phyloP scores from a whole-genome alignment of 2,888 invertebrate species.

The Leistus spinibarbis region DNA sequence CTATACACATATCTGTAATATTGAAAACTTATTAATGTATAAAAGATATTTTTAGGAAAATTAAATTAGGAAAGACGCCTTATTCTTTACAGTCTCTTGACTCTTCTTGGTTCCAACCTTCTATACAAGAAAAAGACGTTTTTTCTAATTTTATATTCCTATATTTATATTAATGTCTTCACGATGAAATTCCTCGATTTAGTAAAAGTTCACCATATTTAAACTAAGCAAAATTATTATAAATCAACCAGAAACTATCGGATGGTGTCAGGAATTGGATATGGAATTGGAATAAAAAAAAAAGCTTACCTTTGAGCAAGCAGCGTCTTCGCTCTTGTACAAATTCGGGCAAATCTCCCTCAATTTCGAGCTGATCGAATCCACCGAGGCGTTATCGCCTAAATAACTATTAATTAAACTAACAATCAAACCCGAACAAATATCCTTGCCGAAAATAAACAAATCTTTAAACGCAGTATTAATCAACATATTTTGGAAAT shows the following conservation, averaged over 20 bases:
- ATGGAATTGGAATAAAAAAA: slow-evolving; percentile 1
- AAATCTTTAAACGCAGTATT: slow-evolving; percentile 75
- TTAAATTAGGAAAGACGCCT: no score
- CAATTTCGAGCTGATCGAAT: slow-evolving; percentile 85
- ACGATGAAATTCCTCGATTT: no score
- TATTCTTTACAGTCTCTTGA: no score
- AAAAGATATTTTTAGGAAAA: no score
- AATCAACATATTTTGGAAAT: slow-evolving; percentile 67
- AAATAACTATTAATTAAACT: slow-evolving; percentile 90
- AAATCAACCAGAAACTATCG: background rate
- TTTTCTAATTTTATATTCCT: no score
- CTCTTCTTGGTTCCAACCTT: no score
- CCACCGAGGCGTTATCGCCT: slow-evolving; percentile 93
- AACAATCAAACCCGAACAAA: slow-evolving; percentile 77
- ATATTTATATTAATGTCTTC: no score
- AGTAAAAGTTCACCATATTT: no score
- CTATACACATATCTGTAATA: no score
- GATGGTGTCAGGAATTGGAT: slow-evolving; percentile 4
- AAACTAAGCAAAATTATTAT: background rate
- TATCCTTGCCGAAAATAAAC: slow-evolving; percentile 77
- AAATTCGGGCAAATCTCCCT: slow-evolving; percentile 91
- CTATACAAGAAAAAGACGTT: no score
- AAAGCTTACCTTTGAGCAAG: slow-evolving; percentile 91
- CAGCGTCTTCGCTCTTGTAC: slow-evolving; percentile 94
- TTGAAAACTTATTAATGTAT: no score